Evolutionary conservation across 2,113 vertebrate genomes (phyloP), one percentile per base, ranked within the genome.

Genomic region (Callorhinus ursinus): DNA sequence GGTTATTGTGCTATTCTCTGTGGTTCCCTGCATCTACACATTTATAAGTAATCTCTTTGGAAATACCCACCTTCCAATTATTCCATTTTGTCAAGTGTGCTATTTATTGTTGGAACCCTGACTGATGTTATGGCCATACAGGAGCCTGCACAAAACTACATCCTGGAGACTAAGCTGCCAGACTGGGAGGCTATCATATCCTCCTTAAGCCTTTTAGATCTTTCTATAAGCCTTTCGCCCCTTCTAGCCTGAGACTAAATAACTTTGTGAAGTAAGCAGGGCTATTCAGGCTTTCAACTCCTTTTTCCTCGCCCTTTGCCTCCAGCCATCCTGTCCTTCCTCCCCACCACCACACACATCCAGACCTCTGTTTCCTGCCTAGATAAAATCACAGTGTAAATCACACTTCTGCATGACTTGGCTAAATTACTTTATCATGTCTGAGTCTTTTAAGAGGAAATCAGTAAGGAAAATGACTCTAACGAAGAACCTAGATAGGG

Each of bases 381-480:
- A 10, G 46, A 91, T 84, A 92, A 93, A 96, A 59, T 76, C 57
- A 95, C 51, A 90, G 8, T 65, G 55, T 93, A 90, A 97, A 90
- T 86, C 36, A 80, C 9, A 79, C 19, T 96, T 96, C 31, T 83
- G 7, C 71, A 82, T 81, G 51, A 92, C 82, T 82, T 86, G 53
- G 26, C 55, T 79, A 94, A 86, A 89, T 46, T 93, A 26, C 22
- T 88, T 85, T 79, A 93, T 69, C 86, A 88, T 46, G 31, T 76
- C 51, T 80, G 53, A 67, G 67, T 67, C 95, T 88, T 90, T 95
- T 69, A 92, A 96, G 19, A 77, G 24, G 55, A 90, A 93, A 7
- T 87, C n/a, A 88, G 76, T 80, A 97, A 96, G 85, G 67, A 76
- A 94, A 86, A 71, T n/a, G n/a, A 82, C 59, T 90, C 49, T 90